Base-by-base conservation (phyloP, 1,140 invertebrate genomes). In the Bombus difficillimus region DNA sequence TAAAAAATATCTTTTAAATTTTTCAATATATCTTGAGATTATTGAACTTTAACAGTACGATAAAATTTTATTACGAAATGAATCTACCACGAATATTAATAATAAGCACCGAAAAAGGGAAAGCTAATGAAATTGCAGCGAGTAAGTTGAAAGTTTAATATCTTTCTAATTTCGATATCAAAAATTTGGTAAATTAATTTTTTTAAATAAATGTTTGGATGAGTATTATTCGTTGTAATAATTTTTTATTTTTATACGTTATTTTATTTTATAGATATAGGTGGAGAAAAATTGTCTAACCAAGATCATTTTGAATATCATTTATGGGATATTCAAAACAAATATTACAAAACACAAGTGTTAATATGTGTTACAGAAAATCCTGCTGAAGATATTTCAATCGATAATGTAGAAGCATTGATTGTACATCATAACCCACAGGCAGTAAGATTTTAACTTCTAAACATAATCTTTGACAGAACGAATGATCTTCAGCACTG, bases 321-420 rank as follows among this genome's bases (percentile, higher is more conserved):
- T 93, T 91, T 95, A 18, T 97, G 97, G 96, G 92, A 96, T 79
- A 96, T 97, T 82, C 95, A 96, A 66, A 97, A 96, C 47, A 97
- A 97, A 92, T 97, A 97, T 95, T 97, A 97, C 85, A 96, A 95
- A 78, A 95, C 96, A 41, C 95, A 96, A 91, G 94, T 97, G 62
- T 88, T 96, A 53, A 83, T 97, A 12, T 96, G 96, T 90, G 84
- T 93, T 0, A 93, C 96, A n/a, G 91, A 95, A 86, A 92, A 93
- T 47, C 94, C 96, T 88, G 93, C 94, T 2, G 92, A 95, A 80
- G 93, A 96, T 66, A 93, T 95, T 86, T 76, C 94, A 87, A 83
- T 92, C 15, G 92, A 96, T 28, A 90, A 92, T 85, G 94, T 96
- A n/a, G 95, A 97, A 90, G 97, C 96, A 32, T 89, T 97, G 64